Evolutionary conservation across 1,140 invertebrate species (phyloP).

Genomic region (Paracyclopina nana): DNA sequence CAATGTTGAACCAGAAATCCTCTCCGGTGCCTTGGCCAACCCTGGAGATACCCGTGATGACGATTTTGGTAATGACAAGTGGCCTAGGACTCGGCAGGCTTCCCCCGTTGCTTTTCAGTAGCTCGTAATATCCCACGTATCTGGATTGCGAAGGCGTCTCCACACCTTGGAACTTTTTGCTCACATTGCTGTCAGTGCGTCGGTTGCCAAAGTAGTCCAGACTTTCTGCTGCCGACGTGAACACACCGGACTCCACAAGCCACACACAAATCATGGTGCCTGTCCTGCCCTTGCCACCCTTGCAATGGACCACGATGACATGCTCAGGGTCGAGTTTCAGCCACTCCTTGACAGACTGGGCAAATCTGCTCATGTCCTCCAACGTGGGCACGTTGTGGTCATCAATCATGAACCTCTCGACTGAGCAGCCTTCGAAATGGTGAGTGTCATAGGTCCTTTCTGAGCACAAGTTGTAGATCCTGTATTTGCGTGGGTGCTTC

Average conservation of each 20-base stretch:
- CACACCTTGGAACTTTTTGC: conserved; percentile 35
- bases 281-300: conserved; percentile 39
- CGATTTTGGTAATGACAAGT: conserved; percentile 26
- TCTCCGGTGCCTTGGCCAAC: conserved; percentile 31
- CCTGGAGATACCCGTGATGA: conserved; percentile 25
- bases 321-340: conserved; percentile 31
- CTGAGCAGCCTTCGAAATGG: conserved; percentile 33
- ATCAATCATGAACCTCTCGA: conserved; percentile 34
- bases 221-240: conserved; percentile 31
- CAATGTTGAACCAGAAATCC: conserved; percentile 28
- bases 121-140: conserved; percentile 35
- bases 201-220: conserved; percentile 34
- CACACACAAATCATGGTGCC: conserved; percentile 38
- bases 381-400: conserved; percentile 41
- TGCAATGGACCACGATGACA: conserved; percentile 42
- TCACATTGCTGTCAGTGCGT: conserved; percentile 32
- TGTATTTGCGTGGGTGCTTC: conserved; percentile 36
- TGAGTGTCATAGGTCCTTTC: conserved; percentile 36
- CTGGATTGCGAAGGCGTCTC: conserved; percentile 31
- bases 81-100: conserved; percentile 26
- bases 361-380: conserved; percentile 31
- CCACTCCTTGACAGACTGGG: conserved; percentile 31
- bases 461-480: conserved; percentile 40
- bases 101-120: conserved; percentile 28
- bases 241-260: conserved; percentile 32